Conservation (phyloP, 2,888 invertebrate species). For the Argyresthia albistria region DNA sequence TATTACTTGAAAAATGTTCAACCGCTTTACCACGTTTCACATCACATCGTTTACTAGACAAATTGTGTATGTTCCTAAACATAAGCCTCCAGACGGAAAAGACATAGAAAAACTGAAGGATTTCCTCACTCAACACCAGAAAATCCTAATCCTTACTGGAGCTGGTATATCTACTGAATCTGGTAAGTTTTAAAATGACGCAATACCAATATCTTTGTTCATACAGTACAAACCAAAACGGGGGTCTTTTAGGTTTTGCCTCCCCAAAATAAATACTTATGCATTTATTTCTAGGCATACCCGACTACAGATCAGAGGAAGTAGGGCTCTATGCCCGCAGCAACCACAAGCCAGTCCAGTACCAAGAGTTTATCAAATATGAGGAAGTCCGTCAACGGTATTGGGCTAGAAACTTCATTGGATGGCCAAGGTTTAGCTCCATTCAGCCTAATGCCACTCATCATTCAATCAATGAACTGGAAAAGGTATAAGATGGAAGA, state of each 20-base stretch:
- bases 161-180: slow-evolving; percentile 98
- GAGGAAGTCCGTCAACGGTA: slow-evolving; percentile 82
- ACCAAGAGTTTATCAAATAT: slow-evolving; percentile 85
- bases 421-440: slow-evolving; percentile 89
- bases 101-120: slow-evolving; percentile 73
- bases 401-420: slow-evolving; percentile 97
- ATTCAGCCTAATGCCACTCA: slow-evolving; percentile 87
- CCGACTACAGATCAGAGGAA: slow-evolving; percentile 93
- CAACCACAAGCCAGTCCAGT: slow-evolving; percentile 87
- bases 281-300: slow-evolving; percentile 78
- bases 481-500: slow-evolving; percentile 51
- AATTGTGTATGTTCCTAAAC: slow-evolving; percentile 78
- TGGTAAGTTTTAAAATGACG: slow-evolving; percentile 52
- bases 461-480: slow-evolving; percentile 78
- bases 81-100: slow-evolving; percentile 73
- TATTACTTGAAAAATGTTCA: not conserved
- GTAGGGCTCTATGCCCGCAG: slow-evolving; percentile 93
- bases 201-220: not conserved
- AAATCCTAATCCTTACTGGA: slow-evolving; percentile 85
- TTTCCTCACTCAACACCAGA: slow-evolving; percentile 70
- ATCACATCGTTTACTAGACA: slow-evolving; percentile 22
- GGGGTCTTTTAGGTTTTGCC: too few relatives aligned
- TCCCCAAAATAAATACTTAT: too few relatives aligned
- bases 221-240: too few relatives aligned
- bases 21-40: slow-evolving; percentile 5